phyloP scores from a whole-genome alignment of 2,113 vertebrate genomes.

The Falco punctatus region DNA sequence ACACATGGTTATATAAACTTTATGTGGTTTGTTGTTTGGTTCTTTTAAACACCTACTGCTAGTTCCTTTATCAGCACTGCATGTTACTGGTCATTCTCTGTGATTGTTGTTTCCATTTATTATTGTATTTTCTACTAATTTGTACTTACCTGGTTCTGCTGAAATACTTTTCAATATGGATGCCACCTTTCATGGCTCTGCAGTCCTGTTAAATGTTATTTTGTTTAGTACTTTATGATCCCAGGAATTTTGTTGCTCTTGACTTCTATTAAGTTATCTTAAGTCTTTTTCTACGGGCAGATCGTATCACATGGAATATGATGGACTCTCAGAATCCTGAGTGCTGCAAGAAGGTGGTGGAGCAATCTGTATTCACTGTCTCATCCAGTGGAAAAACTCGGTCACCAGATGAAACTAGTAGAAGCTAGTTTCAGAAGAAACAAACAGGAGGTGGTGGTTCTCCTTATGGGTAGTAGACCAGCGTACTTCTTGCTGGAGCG shows the following conservation, averaged over 20 bases:
- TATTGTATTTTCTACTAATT: not conserved
- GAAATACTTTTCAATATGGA: not conserved
- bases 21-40: no score
- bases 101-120: not conserved
- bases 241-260: not conserved
- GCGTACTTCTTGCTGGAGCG: not conserved
- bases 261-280: not conserved
- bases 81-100: not conserved
- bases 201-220: not conserved
- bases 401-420: not conserved
- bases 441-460: not conserved
- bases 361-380: not conserved
- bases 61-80: not conserved
- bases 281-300: not conserved
- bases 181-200: not conserved
- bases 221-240: not conserved
- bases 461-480: rapidly evolving
- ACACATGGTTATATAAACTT: not conserved
- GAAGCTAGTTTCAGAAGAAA: not conserved
- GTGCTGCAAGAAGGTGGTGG: not conserved
- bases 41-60: not conserved
- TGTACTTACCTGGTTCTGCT: not conserved
- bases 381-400: not conserved
- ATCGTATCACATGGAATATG: not conserved
- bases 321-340: not conserved